Evolutionary conservation across 2,113 vertebrate species (phyloP).

Genomic region (Salvelinus sp.): DNA sequence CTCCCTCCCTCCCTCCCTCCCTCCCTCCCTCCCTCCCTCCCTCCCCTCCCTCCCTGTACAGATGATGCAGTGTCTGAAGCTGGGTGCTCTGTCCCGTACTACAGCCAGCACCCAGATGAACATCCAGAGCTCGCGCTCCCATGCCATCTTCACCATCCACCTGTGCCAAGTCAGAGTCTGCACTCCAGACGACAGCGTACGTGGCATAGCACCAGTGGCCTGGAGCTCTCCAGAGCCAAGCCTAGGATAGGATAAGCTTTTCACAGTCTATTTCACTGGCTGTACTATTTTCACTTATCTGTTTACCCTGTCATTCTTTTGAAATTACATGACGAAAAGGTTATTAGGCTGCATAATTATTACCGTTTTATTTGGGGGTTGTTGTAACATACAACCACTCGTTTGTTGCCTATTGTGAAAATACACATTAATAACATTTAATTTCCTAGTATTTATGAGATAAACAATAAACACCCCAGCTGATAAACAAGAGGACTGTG

Average conservation of each 20-base stretch:
- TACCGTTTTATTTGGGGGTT: too few relatives aligned
- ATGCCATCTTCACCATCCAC: slow-evolving; percentile 97
- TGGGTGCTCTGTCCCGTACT: slow-evolving; percentile 92
- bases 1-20: background rate
- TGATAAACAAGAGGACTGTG: too few relatives aligned
- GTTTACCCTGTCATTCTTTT: too few relatives aligned
- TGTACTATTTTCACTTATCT: too few relatives aligned
- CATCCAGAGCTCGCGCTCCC: slow-evolving; percentile 96
- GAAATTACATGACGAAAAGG: too few relatives aligned
- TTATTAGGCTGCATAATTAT: too few relatives aligned
- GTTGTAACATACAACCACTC: too few relatives aligned
- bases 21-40: background rate
- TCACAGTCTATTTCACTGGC: too few relatives aligned
- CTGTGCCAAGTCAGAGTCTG: slow-evolving; percentile 94
- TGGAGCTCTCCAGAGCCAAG: background rate
- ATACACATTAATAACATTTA: too few relatives aligned
- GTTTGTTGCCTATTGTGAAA: too few relatives aligned
- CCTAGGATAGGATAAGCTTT: background rate
- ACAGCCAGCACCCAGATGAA: slow-evolving; percentile 99
- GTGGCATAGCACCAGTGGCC: slow-evolving; percentile 35
- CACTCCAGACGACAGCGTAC: slow-evolving; percentile 76
- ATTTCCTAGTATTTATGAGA: too few relatives aligned
- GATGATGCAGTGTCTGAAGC: slow-evolving; percentile 98
- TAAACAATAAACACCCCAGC: too few relatives aligned
- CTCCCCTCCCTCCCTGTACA: slow-evolving; percentile 39